These are phyloP conservation scores for Drosophila mettleri DNA, from an alignment of 2,888 invertebrate species.

Conservation along the genomic window DNA sequence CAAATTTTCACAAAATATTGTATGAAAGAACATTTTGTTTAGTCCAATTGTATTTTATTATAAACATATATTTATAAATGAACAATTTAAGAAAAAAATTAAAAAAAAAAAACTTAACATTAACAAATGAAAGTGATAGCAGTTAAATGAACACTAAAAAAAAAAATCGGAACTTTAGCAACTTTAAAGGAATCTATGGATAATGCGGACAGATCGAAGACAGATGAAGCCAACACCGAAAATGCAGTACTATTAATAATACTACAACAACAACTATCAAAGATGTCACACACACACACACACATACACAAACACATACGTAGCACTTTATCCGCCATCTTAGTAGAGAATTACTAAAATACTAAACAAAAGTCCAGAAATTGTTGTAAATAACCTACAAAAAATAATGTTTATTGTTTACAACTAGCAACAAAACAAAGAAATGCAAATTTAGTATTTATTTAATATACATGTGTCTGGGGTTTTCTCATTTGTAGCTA, in stretches of 20 bases:
- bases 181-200: slow-evolving; percentile 39
- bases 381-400: slow-evolving; percentile 70
- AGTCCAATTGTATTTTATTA: slow-evolving; percentile 71
- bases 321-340: slow-evolving; percentile 36
- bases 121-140: slow-evolving; percentile 74
- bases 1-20: slow-evolving; percentile 35
- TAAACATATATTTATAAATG: slow-evolving; percentile 45
- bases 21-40: slow-evolving; percentile 52
- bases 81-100: slow-evolving; percentile 30
- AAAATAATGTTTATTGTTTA: slow-evolving; percentile 27
- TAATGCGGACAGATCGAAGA: slow-evolving; percentile 42
- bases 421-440: slow-evolving; percentile 30
- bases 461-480: slow-evolving; percentile 30
- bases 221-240: slow-evolving; percentile 43
- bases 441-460: slow-evolving; percentile 39
- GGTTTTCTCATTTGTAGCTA: slow-evolving; percentile 48
- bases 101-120: slow-evolving; percentile 53
- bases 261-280: slow-evolving; percentile 28
- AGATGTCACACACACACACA: slow-evolving; percentile 28
- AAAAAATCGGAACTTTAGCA: slow-evolving; percentile 54
- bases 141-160: slow-evolving; percentile 62
- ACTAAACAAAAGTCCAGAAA: slow-evolving; percentile 37
- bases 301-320: slow-evolving; percentile 12
- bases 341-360: slow-evolving; percentile 27
- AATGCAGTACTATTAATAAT: slow-evolving; percentile 32